These are phyloP conservation scores for Psittacus erithacus DNA, from an alignment of 2,113 vertebrate species.

Conservation along the genomic window DNA sequence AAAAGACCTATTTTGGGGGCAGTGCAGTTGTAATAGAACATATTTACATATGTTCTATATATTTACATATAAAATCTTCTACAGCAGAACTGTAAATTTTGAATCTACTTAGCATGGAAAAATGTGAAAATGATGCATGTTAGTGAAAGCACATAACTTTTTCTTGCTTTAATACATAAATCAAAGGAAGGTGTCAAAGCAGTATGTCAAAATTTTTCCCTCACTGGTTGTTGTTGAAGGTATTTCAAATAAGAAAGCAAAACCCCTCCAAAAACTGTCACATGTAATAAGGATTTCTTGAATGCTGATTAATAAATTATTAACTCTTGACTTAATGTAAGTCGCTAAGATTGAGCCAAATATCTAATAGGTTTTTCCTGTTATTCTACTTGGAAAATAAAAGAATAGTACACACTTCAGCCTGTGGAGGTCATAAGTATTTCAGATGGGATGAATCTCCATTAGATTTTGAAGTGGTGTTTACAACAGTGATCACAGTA, in stretches of 20 bases:
- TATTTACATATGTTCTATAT: neutral
- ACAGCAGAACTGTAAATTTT: neutral
- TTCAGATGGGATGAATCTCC: neutral
- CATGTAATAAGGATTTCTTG: neutral
- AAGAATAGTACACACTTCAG: neutral
- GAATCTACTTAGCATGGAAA: neutral
- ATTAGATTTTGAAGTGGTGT: neutral
- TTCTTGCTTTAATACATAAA: slow-evolving; percentile 12
- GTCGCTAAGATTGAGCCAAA: neutral
- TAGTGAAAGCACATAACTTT: neutral
- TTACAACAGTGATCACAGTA: neutral
- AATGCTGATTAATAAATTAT: slow-evolving; percentile 42
- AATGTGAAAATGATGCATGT: neutral
- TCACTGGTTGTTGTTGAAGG: neutral
- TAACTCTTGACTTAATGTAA: neutral
- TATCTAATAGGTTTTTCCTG: neutral
- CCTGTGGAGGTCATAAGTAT: neutral
- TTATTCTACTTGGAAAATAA: neutral
- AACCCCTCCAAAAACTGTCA: neutral
- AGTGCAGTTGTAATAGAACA: neutral
- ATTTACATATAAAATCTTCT: neutral
- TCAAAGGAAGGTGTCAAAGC: neutral
- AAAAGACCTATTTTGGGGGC: neutral
- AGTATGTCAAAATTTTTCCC: neutral
- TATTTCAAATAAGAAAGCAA: slow-evolving; percentile 30